A percentile compares a stretch with the other conserved stretches of the same genome.
Evolutionary conservation across 2,113 vertebrate genomes (phyloP).

Genomic region (Patagioenas fasciata): DNA sequence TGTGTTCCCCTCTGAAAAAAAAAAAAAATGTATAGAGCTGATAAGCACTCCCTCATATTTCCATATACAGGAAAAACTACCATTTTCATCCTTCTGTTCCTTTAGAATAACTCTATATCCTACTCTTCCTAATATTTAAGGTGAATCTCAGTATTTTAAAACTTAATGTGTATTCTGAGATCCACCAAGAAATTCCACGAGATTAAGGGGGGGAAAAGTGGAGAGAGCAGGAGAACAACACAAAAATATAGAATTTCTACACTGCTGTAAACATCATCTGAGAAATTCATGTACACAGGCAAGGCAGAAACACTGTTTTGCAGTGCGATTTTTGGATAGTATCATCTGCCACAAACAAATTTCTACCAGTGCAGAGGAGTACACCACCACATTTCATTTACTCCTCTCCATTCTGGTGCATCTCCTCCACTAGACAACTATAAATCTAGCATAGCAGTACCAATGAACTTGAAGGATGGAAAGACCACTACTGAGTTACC

Average conservation of each 20-base stretch:
- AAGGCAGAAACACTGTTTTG: neutral
- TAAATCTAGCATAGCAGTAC: neutral
- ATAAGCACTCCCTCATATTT: neutral
- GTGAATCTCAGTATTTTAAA: neutral
- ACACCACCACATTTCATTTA: neutral
- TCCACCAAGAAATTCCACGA: neutral
- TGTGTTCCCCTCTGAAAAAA: neutral
- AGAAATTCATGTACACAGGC: neutral
- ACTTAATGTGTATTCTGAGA: neutral
- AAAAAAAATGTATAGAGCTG: neutral
- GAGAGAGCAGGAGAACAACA: neutral
- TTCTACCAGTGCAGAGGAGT: neutral
- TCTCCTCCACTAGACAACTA: neutral
- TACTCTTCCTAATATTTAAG: neutral
- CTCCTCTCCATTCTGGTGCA: neutral
- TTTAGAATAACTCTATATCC: neutral
- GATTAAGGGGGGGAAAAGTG: neutral
- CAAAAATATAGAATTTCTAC: neutral
- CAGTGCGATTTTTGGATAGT: neutral
- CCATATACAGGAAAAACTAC: neutral
- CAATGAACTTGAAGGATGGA: neutral
- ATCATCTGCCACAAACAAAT: neutral
- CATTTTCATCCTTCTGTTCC: neutral
- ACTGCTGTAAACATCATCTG: neutral
- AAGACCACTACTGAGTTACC: neutral